phyloP scores from a whole-genome alignment of 1,140 invertebrate species.

The Euschistus heros region DNA sequence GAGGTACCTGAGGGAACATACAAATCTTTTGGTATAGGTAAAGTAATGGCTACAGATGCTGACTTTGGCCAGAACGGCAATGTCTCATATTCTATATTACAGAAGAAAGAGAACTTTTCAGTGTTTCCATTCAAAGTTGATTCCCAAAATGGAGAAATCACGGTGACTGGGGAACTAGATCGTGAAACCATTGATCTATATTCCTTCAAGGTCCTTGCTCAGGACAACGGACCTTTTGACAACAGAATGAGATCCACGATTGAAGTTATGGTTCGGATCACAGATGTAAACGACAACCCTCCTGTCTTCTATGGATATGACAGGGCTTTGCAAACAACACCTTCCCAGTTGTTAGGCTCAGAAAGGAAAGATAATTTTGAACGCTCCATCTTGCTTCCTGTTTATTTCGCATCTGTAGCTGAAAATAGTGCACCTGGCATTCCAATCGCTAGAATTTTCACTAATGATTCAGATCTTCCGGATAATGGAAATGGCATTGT shows the following conservation, averaged over 20 bases:
- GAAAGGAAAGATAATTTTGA: slow-evolving; percentile 19
- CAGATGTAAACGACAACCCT: slow-evolving; percentile 67
- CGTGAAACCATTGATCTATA: slow-evolving; percentile 62
- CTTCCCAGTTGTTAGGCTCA: slow-evolving; percentile 12
- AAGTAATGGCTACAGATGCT: slow-evolving; percentile 60
- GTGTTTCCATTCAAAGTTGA: slow-evolving; percentile 62
- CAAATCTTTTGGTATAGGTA: slow-evolving; percentile 55
- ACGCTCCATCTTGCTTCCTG: slow-evolving; percentile 38
- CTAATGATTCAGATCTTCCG: slow-evolving; percentile 70
- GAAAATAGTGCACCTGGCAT: slow-evolving; percentile 59
- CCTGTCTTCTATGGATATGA: slow-evolving; percentile 57
- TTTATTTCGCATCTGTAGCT: slow-evolving; percentile 56
- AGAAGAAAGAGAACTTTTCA: slow-evolving; percentile 41
- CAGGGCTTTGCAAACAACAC: slow-evolving; percentile 24
- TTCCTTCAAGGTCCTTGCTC: slow-evolving; percentile 59
- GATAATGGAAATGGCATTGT: slow-evolving; percentile 75
- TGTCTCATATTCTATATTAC: slow-evolving; percentile 56
- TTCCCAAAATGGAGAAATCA: slow-evolving; percentile 54
- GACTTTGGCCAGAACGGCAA: slow-evolving; percentile 67
- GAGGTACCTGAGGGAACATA: slow-evolving; percentile 68
- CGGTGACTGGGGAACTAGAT: slow-evolving; percentile 64
- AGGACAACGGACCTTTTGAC: slow-evolving; percentile 52
- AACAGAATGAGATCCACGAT: slow-evolving; percentile 54
- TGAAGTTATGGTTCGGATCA: slow-evolving; percentile 64
- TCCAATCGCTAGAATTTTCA: slow-evolving; percentile 57